Base-by-base conservation (phyloP, 2,113 vertebrate genomes). In the Solea senegalensis region DNA sequence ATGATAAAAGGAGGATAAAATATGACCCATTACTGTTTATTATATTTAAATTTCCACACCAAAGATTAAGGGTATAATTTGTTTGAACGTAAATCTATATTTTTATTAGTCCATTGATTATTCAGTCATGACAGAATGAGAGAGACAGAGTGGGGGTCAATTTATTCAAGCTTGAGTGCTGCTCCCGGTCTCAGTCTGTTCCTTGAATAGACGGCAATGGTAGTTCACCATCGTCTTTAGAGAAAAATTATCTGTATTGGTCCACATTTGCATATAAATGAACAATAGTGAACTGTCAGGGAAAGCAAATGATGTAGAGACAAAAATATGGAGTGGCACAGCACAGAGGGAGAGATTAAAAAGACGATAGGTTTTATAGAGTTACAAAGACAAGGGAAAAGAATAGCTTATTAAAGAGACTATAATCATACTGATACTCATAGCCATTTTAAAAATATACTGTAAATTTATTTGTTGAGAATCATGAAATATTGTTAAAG, bases 251-350 rank as follows among this genome's bases (percentile, higher is more conserved):
- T 88, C 79, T 72, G 74, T 65, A 69, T 69, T 72, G 67, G 40
- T 76, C 60, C 60, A 56, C 86, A 91, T 88, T 90, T 90, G 84
- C 84, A 90, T 90, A 74, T 87, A 89, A 90, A 90, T 87, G 86
- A 90, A 78, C 61, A 69, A 72, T 71, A 66, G 57, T 82, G 75
- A 87, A 82, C 79, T 82, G 76, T 84, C 76, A 74, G 67, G 16
- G 56, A 79, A 76, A 73, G 66, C 49, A 57, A 65, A 76, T 16
- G 72, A 75, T 68, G 84, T 65, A 10, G 41, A 64, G 55, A 71
- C 28, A 43, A 21, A 83, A 71, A 83, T 81, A 65, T 65, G 53
- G 68, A 82, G 65, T 75, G 72, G 16, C 69, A 59, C 13, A 54
- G 43, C 58, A 62, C 62, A 72, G 67, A 70, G 8, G 54, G 77